A percentile compares a stretch with the other conserved stretches of the same genome.
These are phyloP conservation scores for Diarsia mendica DNA, from an alignment of 2,888 invertebrate genomes.

Conservation along the genomic window DNA sequence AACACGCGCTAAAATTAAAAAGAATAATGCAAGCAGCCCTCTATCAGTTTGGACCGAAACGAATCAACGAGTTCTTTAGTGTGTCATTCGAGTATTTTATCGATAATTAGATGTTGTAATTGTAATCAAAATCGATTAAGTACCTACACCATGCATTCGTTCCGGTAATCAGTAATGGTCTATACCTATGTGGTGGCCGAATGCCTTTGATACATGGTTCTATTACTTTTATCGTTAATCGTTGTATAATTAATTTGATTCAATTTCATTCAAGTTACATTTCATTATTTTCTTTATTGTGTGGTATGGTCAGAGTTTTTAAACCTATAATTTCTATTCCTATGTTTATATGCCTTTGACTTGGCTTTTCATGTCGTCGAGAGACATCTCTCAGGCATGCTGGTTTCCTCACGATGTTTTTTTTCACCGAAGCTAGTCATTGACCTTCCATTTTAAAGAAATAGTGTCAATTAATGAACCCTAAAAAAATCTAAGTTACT, in stretches of 20 bases:
- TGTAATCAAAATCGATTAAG: constrained; percentile 25
- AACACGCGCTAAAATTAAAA: neutral
- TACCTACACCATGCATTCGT: constrained; percentile 41
- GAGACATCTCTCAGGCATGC: too few relatives aligned
- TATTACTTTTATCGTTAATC: neutral
- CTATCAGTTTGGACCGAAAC: constrained; percentile 19
- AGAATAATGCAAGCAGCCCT: neutral
- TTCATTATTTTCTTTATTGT: neutral
- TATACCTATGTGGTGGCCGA: neutral
- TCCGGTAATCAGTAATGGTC: constrained; percentile 36
- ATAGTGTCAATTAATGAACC: too few relatives aligned
- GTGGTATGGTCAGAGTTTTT: too few relatives aligned
- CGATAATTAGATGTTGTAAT: constrained; percentile 41
- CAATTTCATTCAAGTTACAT: neutral
- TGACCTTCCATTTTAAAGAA: too few relatives aligned
- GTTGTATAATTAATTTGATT: neutral
- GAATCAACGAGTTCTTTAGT: constrained; percentile 19
- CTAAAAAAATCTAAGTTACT: neutral
- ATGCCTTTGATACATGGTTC: neutral
- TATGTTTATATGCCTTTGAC: too few relatives aligned
- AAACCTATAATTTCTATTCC: too few relatives aligned
- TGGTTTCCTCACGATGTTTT: too few relatives aligned
- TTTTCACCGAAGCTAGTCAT: too few relatives aligned
- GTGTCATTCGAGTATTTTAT: constrained; percentile 35
- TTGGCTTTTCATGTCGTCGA: too few relatives aligned